phyloP scores from a whole-genome alignment of 2,797 vertebrate genomes.

The Alexandromys oeconomus region DNA sequence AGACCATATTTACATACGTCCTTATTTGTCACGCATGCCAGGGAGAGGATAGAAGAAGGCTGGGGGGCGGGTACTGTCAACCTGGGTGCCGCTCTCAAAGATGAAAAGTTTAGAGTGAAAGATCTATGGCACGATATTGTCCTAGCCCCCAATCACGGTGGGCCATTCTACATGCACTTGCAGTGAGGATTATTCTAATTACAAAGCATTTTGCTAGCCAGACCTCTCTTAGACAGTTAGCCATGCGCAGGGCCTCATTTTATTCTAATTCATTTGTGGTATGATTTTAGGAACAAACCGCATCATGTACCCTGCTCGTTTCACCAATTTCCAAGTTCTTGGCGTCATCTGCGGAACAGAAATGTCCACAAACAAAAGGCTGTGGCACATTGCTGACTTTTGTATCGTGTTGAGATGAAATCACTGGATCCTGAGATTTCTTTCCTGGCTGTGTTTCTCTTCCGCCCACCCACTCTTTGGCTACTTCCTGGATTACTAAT shows the following conservation, averaged over 20 bases:
- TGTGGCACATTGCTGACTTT: neutral
- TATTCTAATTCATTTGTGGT: neutral
- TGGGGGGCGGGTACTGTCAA: neutral
- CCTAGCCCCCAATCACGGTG: neutral
- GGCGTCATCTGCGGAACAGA: neutral
- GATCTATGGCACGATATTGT: neutral
- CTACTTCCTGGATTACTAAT: constrained; percentile 51
- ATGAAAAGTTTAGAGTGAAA: neutral
- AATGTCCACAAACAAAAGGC: neutral
- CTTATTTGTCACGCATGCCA: neutral
- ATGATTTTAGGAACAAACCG: constrained; percentile 12
- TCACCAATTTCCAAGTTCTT: neutral
- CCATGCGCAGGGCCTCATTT: neutral
- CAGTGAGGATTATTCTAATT: neutral
- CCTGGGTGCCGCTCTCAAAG: neutral
- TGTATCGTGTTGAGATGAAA: constrained; percentile 32
- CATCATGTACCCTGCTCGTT: neutral
- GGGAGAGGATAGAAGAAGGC: neutral
- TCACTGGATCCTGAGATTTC: constrained; percentile 5
- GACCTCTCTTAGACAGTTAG: constrained; percentile 27
- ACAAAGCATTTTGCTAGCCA: neutral
- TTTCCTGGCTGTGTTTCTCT: neutral
- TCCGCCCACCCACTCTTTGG: neutral
- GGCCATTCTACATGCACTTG: neutral
- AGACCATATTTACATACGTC: neutral